Evolutionary conservation across 2,888 invertebrate species (phyloP), one percentile per base, ranked within the genome.

Genomic region (Psylliodes chrysocephalus): DNA sequence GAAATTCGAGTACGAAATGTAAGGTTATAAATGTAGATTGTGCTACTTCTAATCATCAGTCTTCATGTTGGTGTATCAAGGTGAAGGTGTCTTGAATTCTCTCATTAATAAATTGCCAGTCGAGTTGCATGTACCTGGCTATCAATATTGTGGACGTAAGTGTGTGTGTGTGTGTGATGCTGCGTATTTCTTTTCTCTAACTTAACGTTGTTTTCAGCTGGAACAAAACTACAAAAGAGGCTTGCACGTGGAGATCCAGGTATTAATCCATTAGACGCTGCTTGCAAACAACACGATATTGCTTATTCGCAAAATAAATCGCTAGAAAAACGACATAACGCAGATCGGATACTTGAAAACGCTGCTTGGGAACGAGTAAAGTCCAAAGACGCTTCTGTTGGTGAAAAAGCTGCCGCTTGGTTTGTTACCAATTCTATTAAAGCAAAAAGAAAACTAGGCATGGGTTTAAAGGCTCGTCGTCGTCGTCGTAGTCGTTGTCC

Each of bases 201-300:
- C 25, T n/a, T n/a, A n/a, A n/a, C n/a, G n/a, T n/a, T n/a, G n/a
- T n/a, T n/a, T n/a, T n/a, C n/a, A n/a, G n/a, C 10, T 8, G 53
- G 53, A 4, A 74, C 75, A 10, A 75, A 75, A 60, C 52, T 79
- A 52, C 30, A 66, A 28, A 63, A 75, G 59, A 60, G 78, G 14
- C 59, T 79, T 46, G 68, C 66, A 28, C 63, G 80, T 28, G 78
- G 78, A 12, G 79, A 81, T 71, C 60, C 33, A 18, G 79, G 79
- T n/a, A 70, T 77, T 18, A 77, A 79, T 69, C 59, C 60, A 2
- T 64, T 79, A 22, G 80, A 80, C 68, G 60, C 53, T 14, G 76
- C 76, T 6, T 46, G 18, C 60, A 77, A 76, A 63, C 60, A 74
- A 12, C 79, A 78, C 68, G 79, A 79, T 68, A 78, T 78, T 40